Evolutionary conservation across 1,140 invertebrate genomes (phyloP).

Genomic region (Helicorthomorpha holstii): DNA sequence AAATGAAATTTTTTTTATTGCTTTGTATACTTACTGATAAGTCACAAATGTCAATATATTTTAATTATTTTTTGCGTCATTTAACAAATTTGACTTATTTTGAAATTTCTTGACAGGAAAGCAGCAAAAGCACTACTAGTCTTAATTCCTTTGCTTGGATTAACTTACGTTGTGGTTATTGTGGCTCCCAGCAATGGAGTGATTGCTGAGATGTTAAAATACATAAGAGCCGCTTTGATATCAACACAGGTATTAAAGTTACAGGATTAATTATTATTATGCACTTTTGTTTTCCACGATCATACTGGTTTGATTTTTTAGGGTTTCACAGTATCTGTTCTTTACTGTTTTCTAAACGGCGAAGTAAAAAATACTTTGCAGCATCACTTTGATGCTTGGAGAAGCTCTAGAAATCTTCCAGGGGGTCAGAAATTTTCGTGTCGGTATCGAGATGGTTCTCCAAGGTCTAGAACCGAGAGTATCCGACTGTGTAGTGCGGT

Average conservation of each 20-base stretch:
- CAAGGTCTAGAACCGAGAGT: conserved; percentile 56
- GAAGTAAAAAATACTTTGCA: conserved; percentile 70
- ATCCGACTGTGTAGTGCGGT: conserved; percentile 40
- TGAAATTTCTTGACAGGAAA: conserved; percentile 41
- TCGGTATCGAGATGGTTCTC: conserved; percentile 43
- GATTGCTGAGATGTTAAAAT: conserved; percentile 43
- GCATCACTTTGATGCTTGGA: conserved; percentile 64
- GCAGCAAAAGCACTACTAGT: conserved; percentile 74
- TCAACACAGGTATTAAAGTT: conserved; percentile 78
- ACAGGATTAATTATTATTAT: too few relatives aligned
- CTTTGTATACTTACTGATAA: too few relatives aligned
- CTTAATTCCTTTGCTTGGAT: conserved; percentile 69
- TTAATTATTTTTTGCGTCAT: too few relatives aligned
- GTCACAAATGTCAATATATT: background rate
- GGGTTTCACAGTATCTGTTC: conserved; percentile 68
- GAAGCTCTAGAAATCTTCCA: conserved; percentile 14
- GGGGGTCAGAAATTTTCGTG: background rate
- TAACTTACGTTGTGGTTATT: conserved; percentile 66
- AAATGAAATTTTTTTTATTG: too few relatives aligned
- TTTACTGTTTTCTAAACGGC: conserved; percentile 83
- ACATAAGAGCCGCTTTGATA: conserved; percentile 47
- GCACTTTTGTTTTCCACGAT: background rate
- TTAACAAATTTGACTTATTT: too few relatives aligned
- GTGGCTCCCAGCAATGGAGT: conserved; percentile 49
- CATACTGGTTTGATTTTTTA: conserved; percentile 22